phyloP scores from a whole-genome alignment of 53 echinoderm and acorn worm species.

The Antedon mediterranea region DNA sequence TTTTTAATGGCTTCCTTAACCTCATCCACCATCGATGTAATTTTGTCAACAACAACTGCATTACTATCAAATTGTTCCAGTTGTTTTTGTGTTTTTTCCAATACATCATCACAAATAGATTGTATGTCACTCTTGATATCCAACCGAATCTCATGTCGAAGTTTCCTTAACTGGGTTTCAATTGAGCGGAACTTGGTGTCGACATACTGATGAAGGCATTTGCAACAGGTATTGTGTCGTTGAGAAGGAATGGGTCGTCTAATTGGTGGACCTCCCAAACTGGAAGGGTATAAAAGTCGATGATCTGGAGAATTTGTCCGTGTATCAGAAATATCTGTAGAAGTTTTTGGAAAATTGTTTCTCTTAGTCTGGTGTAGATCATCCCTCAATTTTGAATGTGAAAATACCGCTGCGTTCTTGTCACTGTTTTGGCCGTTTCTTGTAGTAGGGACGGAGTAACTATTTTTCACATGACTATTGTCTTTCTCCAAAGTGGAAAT shows the following conservation, averaged over 20 bases:
- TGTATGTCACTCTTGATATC: not conserved
- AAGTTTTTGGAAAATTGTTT: too few relatives aligned
- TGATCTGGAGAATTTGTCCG: not conserved
- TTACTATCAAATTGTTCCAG: not conserved
- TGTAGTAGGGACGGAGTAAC: too few relatives aligned
- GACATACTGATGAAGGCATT: not conserved
- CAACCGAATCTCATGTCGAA: not conserved
- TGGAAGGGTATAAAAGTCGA: not conserved
- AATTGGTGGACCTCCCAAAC: not conserved
- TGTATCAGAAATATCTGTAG: too few relatives aligned
- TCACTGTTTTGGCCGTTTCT: not conserved
- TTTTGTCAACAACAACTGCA: not conserved
- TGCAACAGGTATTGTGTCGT: not conserved
- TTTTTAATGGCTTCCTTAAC: not conserved
- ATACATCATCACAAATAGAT: not conserved
- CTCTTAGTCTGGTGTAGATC: too few relatives aligned
- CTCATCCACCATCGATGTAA: not conserved
- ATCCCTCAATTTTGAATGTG: not conserved
- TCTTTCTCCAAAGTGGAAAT: not conserved
- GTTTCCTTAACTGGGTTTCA: not conserved
- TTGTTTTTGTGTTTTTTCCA: not conserved
- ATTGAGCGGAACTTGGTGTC: not conserved
- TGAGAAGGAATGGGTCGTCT: not conserved
- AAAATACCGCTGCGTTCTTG: not conserved
- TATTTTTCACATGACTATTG: not conserved